Percentiles rank a stretch among this genome's conserved stretches.
These are phyloP conservation scores for Acipenser ruthenus DNA, from an alignment of 2,797 vertebrate genomes.

Conservation along the genomic window DNA sequence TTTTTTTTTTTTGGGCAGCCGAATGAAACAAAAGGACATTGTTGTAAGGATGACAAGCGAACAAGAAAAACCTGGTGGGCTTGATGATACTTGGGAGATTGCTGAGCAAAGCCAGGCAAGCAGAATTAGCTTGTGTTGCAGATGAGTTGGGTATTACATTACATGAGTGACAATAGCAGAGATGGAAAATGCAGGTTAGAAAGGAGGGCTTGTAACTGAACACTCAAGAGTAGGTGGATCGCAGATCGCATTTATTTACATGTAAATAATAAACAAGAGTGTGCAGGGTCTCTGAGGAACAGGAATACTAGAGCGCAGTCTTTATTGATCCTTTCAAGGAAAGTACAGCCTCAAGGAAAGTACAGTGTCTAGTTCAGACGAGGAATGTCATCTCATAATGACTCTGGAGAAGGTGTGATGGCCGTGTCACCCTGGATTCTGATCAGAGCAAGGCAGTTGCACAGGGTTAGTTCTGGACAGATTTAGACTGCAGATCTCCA, in stretches of 20 bases:
- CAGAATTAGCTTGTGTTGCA: conserved; percentile 17
- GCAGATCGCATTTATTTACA: not conserved
- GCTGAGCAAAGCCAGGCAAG: conserved; percentile 21
- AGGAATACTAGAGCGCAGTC: no score
- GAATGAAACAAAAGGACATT: not conserved
- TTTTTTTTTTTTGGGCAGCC: no score
- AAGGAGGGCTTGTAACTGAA: conserved; percentile 46
- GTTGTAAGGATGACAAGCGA: conserved; percentile 7
- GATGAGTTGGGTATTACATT: conserved; percentile 16
- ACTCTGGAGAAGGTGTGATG: no score
- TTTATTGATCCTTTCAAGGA: no score
- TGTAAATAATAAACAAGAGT: conserved; percentile 34
- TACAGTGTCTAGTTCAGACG: no score
- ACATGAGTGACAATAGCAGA: conserved; percentile 22
- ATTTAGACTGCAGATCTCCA: no score
- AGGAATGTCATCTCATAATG: no score
- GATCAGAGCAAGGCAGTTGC: no score
- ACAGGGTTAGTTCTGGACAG: no score
- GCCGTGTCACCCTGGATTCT: no score
- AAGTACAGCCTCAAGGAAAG: no score
- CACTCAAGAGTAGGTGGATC: conserved; percentile 22
- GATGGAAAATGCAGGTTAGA: conserved; percentile 23
- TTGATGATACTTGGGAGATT: not conserved
- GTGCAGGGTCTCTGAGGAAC: conserved; percentile 8
- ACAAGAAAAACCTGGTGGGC: conserved; percentile 12